These are phyloP conservation scores for Amaurobius ferox DNA, from an alignment of 2,888 invertebrate species.

Conservation along the genomic window DNA sequence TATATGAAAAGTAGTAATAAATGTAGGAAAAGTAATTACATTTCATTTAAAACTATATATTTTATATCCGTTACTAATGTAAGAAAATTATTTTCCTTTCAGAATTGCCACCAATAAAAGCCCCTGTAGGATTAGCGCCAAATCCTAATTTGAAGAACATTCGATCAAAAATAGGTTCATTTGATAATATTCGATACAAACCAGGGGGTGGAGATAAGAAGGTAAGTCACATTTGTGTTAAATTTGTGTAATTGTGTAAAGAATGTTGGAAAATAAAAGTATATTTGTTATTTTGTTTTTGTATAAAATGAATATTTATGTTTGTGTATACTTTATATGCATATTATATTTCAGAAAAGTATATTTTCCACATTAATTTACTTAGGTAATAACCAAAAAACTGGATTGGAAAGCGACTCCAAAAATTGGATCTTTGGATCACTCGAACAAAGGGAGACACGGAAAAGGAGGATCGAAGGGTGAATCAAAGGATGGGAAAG, in stretches of 20 bases:
- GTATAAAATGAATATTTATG: too few relatives aligned
- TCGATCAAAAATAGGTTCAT: conserved; percentile 93
- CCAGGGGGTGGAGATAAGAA: conserved; percentile 79
- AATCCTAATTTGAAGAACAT: conserved; percentile 94
- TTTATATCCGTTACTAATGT: too few relatives aligned
- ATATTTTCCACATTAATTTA: too few relatives aligned
- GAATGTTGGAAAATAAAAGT: too few relatives aligned
- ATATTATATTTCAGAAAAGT: too few relatives aligned
- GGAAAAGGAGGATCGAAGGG: conserved; percentile 47
- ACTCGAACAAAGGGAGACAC: conserved; percentile 90
- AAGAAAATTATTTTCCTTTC: too few relatives aligned
- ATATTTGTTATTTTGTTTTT: too few relatives aligned
- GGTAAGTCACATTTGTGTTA: conserved; percentile 10
- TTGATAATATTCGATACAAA: conserved; percentile 91
- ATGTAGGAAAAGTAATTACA: too few relatives aligned
- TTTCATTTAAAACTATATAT: too few relatives aligned
- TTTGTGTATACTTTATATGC: too few relatives aligned
- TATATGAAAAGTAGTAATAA: too few relatives aligned
- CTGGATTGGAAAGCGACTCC: conserved; percentile 94
- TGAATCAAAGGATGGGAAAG: conserved; percentile 41
- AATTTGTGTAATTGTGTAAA: background rate
- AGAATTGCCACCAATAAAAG: conserved; percentile 94
- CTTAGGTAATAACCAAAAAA: conserved; percentile 80
- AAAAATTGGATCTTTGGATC: conserved; percentile 94
- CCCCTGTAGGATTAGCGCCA: conserved; percentile 93